A percentile compares a stretch with the other conserved stretches of the same genome.
Conservation (phyloP, 2,113 vertebrate species). For the Lamprologus ornatipinnis region DNA sequence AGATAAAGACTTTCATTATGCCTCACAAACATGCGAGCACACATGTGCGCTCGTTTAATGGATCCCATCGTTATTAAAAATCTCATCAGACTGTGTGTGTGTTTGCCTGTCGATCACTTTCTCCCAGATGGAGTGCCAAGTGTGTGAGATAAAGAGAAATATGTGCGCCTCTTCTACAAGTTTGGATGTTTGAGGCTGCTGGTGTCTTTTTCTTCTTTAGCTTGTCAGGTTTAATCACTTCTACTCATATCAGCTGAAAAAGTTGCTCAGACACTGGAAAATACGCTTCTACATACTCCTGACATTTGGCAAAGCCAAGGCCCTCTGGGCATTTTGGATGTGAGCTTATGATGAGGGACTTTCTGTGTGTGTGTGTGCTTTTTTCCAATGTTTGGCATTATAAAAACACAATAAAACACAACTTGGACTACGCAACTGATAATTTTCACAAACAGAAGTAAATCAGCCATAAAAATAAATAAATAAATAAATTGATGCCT, state of each 20-base stretch:
- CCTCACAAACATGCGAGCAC: not conserved
- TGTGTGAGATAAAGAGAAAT: not conserved
- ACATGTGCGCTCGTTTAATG: not conserved
- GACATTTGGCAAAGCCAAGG: conserved; percentile 9
- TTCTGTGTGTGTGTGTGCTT: not conserved
- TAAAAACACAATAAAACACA: not conserved
- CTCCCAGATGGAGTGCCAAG: conserved; percentile 15
- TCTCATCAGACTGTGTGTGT: not conserved
- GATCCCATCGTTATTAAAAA: conserved; percentile 20
- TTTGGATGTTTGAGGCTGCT: not conserved
- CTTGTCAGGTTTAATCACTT: not conserved
- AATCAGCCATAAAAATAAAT: not conserved
- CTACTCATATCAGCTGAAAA: not conserved
- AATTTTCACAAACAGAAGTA: not conserved
- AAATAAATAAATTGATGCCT: conserved; percentile 25
- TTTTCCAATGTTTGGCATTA: not conserved
- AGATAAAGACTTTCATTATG: conserved; percentile 12
- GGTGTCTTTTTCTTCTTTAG: not conserved
- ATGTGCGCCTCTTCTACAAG: not conserved
- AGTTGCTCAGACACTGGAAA: not conserved
- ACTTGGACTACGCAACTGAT: not conserved
- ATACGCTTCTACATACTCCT: not conserved
- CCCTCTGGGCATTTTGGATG: not conserved
- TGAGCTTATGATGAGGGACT: not conserved
- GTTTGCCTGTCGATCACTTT: conserved; percentile 16